Conservation (phyloP, 2,113 vertebrate species). For the Sylvietta virens region DNA sequence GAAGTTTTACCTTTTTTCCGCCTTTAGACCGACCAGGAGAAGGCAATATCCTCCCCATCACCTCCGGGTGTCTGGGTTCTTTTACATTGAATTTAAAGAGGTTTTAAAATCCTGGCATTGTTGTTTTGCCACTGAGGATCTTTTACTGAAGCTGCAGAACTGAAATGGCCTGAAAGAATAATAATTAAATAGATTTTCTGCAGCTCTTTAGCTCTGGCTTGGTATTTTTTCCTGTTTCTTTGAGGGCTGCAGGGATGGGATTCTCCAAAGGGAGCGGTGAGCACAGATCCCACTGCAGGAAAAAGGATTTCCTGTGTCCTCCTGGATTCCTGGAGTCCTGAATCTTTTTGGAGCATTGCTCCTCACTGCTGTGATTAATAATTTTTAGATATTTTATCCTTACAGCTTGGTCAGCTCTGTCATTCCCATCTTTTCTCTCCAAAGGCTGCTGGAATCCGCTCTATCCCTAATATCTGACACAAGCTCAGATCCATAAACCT, state of each 20-base stretch:
- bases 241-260: neutral
- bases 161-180: neutral
- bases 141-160: too few relatives aligned
- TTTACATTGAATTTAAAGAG: accelerated
- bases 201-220: neutral
- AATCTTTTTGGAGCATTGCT: neutral
- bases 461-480: neutral
- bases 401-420: neutral
- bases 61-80: neutral
- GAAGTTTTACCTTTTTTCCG: neutral
- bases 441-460: neutral
- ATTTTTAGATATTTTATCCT: neutral
- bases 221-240: neutral
- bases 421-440: neutral
- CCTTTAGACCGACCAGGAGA: neutral
- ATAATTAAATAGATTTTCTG: neutral
- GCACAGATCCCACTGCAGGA: neutral
- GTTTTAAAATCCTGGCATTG: accelerated
- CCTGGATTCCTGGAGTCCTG: neutral
- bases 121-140: neutral
- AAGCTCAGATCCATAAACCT: neutral
- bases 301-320: neutral
- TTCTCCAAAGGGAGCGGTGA: neutral
- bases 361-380: accelerated
- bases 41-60: neutral